Evolutionary conservation across 1,140 invertebrate genomes (phyloP).

Genomic region (Lerema accius): DNA sequence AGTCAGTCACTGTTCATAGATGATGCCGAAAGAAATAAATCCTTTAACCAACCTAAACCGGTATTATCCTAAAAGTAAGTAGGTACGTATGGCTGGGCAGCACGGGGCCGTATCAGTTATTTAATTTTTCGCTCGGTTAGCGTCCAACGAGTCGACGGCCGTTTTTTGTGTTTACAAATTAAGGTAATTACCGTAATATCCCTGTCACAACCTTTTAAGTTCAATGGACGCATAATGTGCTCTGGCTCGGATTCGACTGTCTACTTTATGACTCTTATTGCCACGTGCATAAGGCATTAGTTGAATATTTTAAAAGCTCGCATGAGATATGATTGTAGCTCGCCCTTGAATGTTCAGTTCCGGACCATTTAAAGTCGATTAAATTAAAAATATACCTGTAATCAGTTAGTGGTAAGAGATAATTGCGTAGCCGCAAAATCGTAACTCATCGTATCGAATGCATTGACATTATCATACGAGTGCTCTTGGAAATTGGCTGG

Average conservation of each 20-base stretch:
- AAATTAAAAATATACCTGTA: conserved; percentile 51
- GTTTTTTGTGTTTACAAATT: conserved; percentile 75
- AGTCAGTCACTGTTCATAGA: too few species aligned
- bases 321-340: conserved; percentile 58
- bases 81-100: conserved; percentile 26
- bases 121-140: conserved; percentile 54
- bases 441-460: conserved; percentile 30
- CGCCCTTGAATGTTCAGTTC: conserved; percentile 60
- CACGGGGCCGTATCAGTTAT: conserved; percentile 38
- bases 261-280: conserved; percentile 47
- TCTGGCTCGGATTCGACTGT: conserved; percentile 26
- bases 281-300: conserved; percentile 46
- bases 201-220: conserved; percentile 74
- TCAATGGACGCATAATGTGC: conserved; percentile 63
- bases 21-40: too few species aligned
- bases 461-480: background rate
- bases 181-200: conserved; percentile 72
- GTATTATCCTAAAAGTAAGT: conserved; percentile 29
- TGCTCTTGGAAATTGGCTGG: background rate
- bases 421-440: conserved; percentile 46
- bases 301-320: conserved; percentile 43
- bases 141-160: conserved; percentile 43
- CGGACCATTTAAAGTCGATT: conserved; percentile 69
- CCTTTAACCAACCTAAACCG: conserved; percentile 33
- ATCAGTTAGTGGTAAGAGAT: conserved; percentile 12